These are phyloP conservation scores for Malacoctenus gilli DNA, from an alignment of 2,797 vertebrate genomes.

Conservation along the genomic window DNA sequence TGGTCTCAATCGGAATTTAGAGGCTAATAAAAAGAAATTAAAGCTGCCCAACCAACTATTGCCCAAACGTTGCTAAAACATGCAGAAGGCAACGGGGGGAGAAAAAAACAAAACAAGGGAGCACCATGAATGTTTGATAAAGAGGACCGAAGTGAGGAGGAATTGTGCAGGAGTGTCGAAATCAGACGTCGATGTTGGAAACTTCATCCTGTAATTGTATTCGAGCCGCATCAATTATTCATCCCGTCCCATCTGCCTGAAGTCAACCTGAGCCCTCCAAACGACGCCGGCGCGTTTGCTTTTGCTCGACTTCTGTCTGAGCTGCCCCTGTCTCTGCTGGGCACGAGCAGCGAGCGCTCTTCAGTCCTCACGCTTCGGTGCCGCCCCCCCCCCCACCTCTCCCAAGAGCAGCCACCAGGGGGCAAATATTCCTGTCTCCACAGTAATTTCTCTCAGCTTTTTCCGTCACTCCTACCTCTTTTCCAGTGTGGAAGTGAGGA, in stretches of 20 bases:
- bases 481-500: too few relatives aligned
- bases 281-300: conserved; percentile 23
- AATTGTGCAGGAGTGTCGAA: conserved; percentile 8
- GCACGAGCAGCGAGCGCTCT: too few relatives aligned
- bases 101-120: neutral
- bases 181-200: conserved; percentile 13
- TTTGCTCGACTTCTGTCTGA: conserved; percentile 30
- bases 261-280: conserved; percentile 36
- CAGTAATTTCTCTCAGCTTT: conserved; percentile 83
- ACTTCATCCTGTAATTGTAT: conserved; percentile 32
- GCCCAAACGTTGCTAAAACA: neutral
- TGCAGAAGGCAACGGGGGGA: neutral
- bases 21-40: too few relatives aligned
- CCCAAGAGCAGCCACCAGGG: conserved; percentile 64
- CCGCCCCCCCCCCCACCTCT: conserved; percentile 32
- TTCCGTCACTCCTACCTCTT: conserved; percentile 18
- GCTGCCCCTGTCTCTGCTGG: too few relatives aligned
- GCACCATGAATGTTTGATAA: neutral
- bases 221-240: conserved; percentile 57
- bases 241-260: conserved; percentile 32
- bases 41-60: too few relatives aligned
- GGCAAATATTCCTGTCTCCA: conserved; percentile 90
- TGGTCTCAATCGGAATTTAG: too few relatives aligned
- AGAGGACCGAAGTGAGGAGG: neutral
- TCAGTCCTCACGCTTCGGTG: too few relatives aligned